phyloP scores from a whole-genome alignment of 2,113 vertebrate genomes.

The Archocentrus centrarchus region DNA sequence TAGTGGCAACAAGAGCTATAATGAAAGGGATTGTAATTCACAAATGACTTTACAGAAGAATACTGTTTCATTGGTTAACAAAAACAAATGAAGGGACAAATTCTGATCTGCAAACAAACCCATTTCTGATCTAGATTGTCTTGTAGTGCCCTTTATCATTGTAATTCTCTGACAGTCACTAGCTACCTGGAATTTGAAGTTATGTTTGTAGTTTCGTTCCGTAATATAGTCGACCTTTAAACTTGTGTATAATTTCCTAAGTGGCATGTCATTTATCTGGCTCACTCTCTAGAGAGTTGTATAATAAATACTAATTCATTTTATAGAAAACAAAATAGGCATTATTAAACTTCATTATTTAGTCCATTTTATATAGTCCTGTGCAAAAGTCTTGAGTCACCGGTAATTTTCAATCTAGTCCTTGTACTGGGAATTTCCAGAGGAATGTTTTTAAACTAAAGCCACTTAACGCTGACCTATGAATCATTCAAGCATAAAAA shows the following conservation, averaged over 20 bases:
- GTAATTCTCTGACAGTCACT: neutral
- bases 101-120: neutral
- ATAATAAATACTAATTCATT: neutral
- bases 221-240: neutral
- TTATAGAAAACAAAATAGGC: neutral
- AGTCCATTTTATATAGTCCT: neutral
- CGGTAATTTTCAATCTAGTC: neutral
- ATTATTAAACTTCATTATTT: neutral
- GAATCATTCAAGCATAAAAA: neutral
- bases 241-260: neutral
- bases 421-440: neutral
- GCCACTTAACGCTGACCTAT: neutral
- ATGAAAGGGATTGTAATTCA: constrained; percentile 27
- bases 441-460: neutral
- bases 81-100: neutral
- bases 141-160: neutral
- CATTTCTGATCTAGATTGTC: neutral
- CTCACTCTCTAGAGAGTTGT: neutral
- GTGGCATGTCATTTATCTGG: neutral
- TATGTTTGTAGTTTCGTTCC: neutral
- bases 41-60: constrained; percentile 12
- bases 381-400: neutral
- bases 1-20: constrained; percentile 30
- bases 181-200: neutral
- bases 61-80: neutral